Evolutionary conservation across 2,888 invertebrate species (phyloP).

Genomic region (Lasioglossum morio): DNA sequence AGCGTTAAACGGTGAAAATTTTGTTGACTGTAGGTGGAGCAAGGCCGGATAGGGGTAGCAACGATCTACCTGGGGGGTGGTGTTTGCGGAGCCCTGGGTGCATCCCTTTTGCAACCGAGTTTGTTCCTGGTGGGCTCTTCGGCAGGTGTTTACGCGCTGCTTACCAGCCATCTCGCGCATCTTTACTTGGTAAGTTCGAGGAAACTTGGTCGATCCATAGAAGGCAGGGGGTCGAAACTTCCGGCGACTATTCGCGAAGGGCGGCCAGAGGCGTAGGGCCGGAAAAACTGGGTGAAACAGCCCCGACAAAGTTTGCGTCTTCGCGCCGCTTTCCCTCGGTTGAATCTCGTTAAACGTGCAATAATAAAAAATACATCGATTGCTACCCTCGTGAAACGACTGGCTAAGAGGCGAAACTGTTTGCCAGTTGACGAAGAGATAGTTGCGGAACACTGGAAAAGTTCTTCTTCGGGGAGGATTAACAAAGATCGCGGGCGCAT

Average conservation of each 20-base stretch:
- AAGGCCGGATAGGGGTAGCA: conserved; percentile 90
- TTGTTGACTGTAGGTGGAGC: conserved; percentile 86
- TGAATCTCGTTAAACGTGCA: conserved; percentile 20
- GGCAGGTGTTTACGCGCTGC: conserved; percentile 95
- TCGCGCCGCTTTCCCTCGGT: not conserved
- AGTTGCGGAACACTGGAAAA: not conserved
- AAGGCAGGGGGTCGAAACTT: not conserved
- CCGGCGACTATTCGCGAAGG: not conserved
- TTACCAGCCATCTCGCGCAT: conserved; percentile 94
- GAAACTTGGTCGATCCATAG: conserved; percentile 19
- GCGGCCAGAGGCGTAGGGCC: not conserved
- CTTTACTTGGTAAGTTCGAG: conserved; percentile 88
- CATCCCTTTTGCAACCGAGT: conserved; percentile 90
- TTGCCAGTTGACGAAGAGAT: not conserved
- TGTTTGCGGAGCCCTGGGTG: conserved; percentile 90
- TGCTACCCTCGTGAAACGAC: not conserved
- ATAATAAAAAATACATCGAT: conserved; percentile 13
- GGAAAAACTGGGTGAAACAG: conserved; percentile 26
- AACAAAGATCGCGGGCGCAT: conserved; percentile 3
- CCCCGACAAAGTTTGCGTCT: conserved; percentile 6
- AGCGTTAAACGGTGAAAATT: conserved; percentile 6
- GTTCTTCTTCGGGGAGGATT: not conserved
- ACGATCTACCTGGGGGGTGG: conserved; percentile 91
- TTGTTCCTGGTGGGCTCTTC: conserved; percentile 94
- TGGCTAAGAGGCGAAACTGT: not conserved